Evolutionary conservation across 2,888 invertebrate species (phyloP), one percentile per base, ranked within the genome.

Genomic region (Argyresthia goedartella): DNA sequence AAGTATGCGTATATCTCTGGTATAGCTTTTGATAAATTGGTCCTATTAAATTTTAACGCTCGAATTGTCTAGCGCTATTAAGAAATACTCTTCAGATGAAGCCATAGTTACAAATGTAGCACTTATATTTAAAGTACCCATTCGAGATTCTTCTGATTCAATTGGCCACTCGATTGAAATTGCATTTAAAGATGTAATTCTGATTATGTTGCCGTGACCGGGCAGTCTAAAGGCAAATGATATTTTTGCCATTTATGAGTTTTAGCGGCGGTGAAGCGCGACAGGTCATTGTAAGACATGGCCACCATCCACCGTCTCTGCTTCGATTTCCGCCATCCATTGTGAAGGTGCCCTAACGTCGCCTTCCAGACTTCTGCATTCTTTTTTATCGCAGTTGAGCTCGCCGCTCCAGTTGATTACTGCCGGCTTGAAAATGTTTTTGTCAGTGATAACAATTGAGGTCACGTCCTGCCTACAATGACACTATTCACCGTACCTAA

Each of bases 201-300:
- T 25, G 25, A 25, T 25, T 25, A 25, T 6, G 6, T 25, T 6
- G 25, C 2, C 25, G 25, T 25, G 25, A 25, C 25, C 3, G 25
- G 69, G 73, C 72, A 65, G 71, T 60, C 65, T 72, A 67, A 69
- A 71, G 67, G 65, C 62, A 62, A 70, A 61, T 65, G 33, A 60
- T 63, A 61, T 66, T 67, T 65, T 65, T 67, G 55, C 71, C 78
- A 77, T 76, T 77, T 76, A 69, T 67, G 55, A 53, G 54, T 33
- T 51, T 53, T 57, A 63, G 62, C 71, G 65, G 69, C 71, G 64
- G 63, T 67, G 68, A 65, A 76, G 74, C 80, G 69, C 72, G 64
- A 72, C 71, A 64, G 58, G 63, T 68, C 80, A 81, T 79, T 81
- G 80, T 69, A 25, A 25, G 25, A 25, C 25, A 64, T 4, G 25